phyloP scores from a whole-genome alignment of 2,797 vertebrate species.

The Pangasius larnaudii region DNA sequence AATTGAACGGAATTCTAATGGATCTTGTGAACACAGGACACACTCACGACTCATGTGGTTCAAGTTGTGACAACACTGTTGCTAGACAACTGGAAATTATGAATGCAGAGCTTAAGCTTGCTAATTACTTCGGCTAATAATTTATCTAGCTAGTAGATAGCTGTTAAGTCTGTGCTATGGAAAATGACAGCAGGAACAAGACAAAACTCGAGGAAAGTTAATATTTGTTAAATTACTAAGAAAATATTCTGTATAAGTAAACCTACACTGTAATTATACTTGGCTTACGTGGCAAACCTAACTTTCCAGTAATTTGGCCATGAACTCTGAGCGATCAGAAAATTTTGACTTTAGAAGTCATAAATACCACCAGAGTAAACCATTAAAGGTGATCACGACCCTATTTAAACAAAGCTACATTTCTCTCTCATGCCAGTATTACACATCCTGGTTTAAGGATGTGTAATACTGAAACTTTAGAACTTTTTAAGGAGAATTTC shows the following conservation, averaged over 20 bases:
- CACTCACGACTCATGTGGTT: neutral
- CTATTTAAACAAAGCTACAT: neutral
- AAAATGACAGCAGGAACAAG: neutral
- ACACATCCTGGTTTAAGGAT: neutral
- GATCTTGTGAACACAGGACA: neutral
- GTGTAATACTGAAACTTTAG: no score
- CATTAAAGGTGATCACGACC: neutral
- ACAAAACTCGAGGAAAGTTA: neutral
- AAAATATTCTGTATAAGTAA: slow-evolving; percentile 6
- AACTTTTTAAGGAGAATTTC: neutral
- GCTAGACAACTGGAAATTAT: neutral
- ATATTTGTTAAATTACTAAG: neutral
- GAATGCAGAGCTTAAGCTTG: neutral
- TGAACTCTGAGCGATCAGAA: neutral
- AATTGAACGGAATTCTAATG: neutral
- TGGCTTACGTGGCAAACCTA: neutral
- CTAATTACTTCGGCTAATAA: neutral
- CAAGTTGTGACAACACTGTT: neutral
- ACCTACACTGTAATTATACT: neutral
- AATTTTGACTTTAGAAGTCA: neutral
- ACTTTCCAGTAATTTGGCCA: neutral
- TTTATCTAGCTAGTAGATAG: neutral
- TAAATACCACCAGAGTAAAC: neutral
- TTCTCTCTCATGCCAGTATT: neutral
- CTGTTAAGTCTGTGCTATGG: neutral